These are phyloP conservation scores for Papilio polyxenes DNA, from an alignment of 1,140 invertebrate genomes.

Conservation along the genomic window DNA sequence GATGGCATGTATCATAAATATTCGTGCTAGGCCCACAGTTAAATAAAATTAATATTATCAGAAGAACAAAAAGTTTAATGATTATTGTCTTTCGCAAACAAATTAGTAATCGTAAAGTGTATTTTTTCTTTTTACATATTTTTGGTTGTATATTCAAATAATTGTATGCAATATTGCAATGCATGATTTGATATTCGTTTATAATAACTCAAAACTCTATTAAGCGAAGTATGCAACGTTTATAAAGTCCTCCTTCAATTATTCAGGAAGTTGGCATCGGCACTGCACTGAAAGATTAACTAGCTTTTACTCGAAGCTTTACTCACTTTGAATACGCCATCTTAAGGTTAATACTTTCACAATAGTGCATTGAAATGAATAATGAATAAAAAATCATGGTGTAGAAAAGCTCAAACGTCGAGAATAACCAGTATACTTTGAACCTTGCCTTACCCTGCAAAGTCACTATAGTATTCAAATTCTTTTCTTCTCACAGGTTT, in stretches of 20 bases:
- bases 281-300: slow-evolving; percentile 33
- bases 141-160: too few relatives aligned
- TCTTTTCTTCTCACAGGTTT: slow-evolving; percentile 6
- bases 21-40: too few relatives aligned
- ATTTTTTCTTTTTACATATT: too few relatives aligned
- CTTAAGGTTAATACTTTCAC: slow-evolving; percentile 34
- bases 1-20: too few relatives aligned
- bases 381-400: slow-evolving; percentile 34
- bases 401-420: slow-evolving; percentile 19
- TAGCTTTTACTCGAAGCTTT: slow-evolving; percentile 24
- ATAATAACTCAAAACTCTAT: neutral
- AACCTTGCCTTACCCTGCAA: neutral
- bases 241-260: neutral
- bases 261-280: slow-evolving; percentile 29
- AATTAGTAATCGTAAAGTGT: too few relatives aligned
- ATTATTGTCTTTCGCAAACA: too few relatives aligned
- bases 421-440: slow-evolving; percentile 26
- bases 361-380: slow-evolving; percentile 35
- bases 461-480: slow-evolving; percentile 1
- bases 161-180: neutral
- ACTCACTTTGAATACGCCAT: slow-evolving; percentile 27
- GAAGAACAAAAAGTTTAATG: too few relatives aligned
- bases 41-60: too few relatives aligned
- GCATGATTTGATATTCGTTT: neutral
- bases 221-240: slow-evolving; percentile 6